Percentiles rank a stretch among this genome's conserved stretches.
Evolutionary conservation across 1,140 invertebrate species (phyloP).

Genomic region (Drosophila arawakana): DNA sequence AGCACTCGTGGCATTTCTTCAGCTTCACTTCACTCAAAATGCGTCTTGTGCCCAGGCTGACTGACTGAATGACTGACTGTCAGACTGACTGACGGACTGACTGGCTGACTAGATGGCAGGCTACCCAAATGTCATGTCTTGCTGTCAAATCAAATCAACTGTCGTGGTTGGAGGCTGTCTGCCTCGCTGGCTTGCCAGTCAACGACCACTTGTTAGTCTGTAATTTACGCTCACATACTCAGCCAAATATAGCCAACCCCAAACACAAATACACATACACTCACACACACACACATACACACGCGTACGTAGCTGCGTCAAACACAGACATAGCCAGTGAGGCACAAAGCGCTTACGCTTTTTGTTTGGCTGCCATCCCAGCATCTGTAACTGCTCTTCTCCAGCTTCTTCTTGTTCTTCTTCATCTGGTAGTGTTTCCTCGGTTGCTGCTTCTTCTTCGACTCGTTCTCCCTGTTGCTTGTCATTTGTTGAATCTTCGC

Average conservation of each 20-base stretch:
- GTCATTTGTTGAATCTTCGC: conserved; percentile 79
- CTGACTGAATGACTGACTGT: conserved; percentile 8
- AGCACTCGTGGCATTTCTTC: conserved; percentile 69
- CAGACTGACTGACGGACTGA: conserved; percentile 2
- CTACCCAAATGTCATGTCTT: conserved; percentile 79
- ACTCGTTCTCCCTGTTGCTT: conserved; percentile 38
- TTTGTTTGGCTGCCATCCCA: conserved; percentile 57
- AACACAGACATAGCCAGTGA: conserved; percentile 57
- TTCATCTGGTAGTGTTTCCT: too few species aligned
- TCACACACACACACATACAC: conserved; percentile 15
- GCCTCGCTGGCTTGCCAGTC: conserved; percentile 78
- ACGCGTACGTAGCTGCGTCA: conserved; percentile 39
- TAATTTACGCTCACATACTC: conserved; percentile 68
- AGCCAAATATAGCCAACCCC: conserved; percentile 28
- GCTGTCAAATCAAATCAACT: conserved; percentile 82
- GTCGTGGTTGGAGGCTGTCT: conserved; percentile 71
- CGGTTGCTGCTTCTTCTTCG: background rate
- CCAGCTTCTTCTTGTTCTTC: background rate
- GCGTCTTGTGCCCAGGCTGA: conserved; percentile 43
- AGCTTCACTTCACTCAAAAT: conserved; percentile 67
- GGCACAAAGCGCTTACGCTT: conserved; percentile 74
- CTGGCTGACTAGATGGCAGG: conserved; percentile 27
- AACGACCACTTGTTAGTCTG: conserved; percentile 82
- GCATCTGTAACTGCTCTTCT: conserved; percentile 33
- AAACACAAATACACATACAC: conserved; percentile 21